A percentile compares a stretch with the other conserved stretches of the same genome.
These are phyloP conservation scores for Lasioglossum calceatum DNA, from an alignment of 2,888 invertebrate genomes.

Conservation along the genomic window DNA sequence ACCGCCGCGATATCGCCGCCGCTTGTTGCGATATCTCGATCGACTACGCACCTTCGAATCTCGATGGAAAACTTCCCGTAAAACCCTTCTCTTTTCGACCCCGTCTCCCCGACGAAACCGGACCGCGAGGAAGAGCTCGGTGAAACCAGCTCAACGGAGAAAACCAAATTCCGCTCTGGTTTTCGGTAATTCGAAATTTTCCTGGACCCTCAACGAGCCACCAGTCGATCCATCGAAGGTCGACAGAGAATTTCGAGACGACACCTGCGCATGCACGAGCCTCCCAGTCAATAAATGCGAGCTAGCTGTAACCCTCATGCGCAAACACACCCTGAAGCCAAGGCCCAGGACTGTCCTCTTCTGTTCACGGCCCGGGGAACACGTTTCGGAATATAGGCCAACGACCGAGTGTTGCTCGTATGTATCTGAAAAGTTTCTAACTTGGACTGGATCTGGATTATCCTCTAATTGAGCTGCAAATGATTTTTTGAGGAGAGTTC, in stretches of 20 bases:
- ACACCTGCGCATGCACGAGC: constrained; percentile 72
- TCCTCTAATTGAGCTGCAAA: not conserved
- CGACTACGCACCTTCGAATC: constrained; percentile 61
- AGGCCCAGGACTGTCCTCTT: constrained; percentile 40
- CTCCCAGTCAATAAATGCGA: constrained; percentile 78
- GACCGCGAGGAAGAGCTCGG: no score
- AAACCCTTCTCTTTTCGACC: not conserved
- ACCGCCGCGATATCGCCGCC: constrained; percentile 73
- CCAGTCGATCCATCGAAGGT: constrained; percentile 65
- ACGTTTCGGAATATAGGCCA: constrained; percentile 40
- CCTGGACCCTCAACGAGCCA: not conserved
- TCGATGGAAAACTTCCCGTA: not conserved
- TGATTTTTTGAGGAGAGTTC: not conserved
- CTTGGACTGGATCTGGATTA: not conserved
- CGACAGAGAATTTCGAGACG: constrained; percentile 38
- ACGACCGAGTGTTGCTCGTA: constrained; percentile 30
- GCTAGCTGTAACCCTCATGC: constrained; percentile 73
- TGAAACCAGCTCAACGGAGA: not conserved
- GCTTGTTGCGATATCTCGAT: constrained; percentile 66
- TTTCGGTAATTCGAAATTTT: not conserved
- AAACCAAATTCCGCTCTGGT: not conserved
- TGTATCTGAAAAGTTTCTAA: not conserved
- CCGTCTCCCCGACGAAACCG: no score
- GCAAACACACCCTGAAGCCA: constrained; percentile 71
- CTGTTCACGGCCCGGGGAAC: not conserved